Conservation (phyloP, 2,797 vertebrate genomes). For the Oryzias dopingdopingensis region DNA sequence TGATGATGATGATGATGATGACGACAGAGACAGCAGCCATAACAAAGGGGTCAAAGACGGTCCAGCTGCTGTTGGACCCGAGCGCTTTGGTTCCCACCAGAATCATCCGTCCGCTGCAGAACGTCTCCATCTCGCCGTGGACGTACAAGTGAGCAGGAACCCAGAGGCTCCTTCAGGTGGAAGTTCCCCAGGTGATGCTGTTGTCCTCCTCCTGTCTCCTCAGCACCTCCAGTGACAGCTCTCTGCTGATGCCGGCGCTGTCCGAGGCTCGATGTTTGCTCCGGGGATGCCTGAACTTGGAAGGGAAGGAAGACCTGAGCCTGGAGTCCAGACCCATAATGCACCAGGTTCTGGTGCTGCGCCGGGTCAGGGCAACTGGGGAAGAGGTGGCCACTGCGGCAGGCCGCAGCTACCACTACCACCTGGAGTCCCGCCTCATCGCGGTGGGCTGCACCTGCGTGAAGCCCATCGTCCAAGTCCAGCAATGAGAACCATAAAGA, state of each 20-base stretch:
- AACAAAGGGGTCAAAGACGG: not conserved
- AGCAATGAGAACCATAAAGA: constrained; percentile 26
- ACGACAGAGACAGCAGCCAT: constrained; percentile 7
- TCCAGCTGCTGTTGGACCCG: constrained; percentile 59
- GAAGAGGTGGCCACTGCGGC: not conserved
- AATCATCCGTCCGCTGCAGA: constrained; percentile 43
- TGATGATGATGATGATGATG: constrained; percentile 39
- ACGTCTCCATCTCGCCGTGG: constrained; percentile 78
- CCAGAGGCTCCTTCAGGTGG: accelerated
- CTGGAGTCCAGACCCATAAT: constrained; percentile 72
- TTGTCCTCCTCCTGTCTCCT: constrained; percentile 8
- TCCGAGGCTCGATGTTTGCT: constrained; percentile 66
- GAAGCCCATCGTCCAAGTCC: constrained; percentile 38
- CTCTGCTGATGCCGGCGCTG: constrained; percentile 45
- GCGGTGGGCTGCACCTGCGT: constrained; percentile 82
- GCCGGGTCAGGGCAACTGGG: constrained; percentile 34
- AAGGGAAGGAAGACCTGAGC: constrained; percentile 52
- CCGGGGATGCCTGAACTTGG: constrained; percentile 58
- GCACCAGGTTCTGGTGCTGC: constrained; percentile 70
- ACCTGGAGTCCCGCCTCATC: constrained; percentile 66
- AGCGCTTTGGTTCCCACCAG: not conserved
- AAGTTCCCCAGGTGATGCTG: not conserved
- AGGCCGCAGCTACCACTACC: constrained; percentile 45
- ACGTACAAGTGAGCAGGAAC: constrained; percentile 62
- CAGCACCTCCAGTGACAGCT: constrained; percentile 52